Evolutionary conservation across 2,888 invertebrate genomes (phyloP).

Genomic region (Amiota communis): DNA sequence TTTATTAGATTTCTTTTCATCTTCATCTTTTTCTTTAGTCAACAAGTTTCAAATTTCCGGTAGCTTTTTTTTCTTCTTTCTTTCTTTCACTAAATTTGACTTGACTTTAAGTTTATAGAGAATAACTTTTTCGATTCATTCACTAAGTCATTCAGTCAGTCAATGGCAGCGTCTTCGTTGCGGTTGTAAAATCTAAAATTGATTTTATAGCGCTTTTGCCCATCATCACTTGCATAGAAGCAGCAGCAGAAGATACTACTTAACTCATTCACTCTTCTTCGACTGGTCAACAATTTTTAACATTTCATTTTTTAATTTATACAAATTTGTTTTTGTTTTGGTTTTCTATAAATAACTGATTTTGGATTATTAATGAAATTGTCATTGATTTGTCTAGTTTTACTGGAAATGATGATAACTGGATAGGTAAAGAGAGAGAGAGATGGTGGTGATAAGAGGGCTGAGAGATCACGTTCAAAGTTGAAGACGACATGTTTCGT

Average conservation of each 20-base stretch:
- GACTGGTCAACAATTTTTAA: too few relatives aligned
- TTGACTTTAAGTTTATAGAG: background rate
- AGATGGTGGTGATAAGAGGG: too few relatives aligned
- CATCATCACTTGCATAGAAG: background rate
- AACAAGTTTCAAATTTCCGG: conserved; percentile 6
- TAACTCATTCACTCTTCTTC: too few relatives aligned
- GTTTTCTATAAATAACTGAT: background rate
- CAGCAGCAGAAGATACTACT: too few relatives aligned
- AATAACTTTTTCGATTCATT: conserved; percentile 46
- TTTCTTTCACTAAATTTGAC: background rate
- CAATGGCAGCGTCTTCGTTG: conserved; percentile 35
- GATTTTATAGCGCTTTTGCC: background rate
- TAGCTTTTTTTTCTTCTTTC: background rate
- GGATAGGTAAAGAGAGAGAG: too few relatives aligned
- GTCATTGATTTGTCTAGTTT: conserved; percentile 12
- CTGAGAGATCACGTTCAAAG: too few relatives aligned
- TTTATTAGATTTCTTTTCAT: too few relatives aligned
- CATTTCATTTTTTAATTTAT: too few relatives aligned
- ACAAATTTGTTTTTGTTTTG: background rate
- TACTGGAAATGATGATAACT: too few relatives aligned
- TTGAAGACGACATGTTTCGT: too few relatives aligned
- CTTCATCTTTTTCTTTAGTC: background rate
- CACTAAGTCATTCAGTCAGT: conserved; percentile 51
- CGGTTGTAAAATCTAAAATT: background rate
- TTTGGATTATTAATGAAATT: conserved; percentile 30